Evolutionary conservation across 2,888 invertebrate genomes (phyloP), one percentile per base, ranked within the genome.

Genomic region (Entomobrya multifasciata): DNA sequence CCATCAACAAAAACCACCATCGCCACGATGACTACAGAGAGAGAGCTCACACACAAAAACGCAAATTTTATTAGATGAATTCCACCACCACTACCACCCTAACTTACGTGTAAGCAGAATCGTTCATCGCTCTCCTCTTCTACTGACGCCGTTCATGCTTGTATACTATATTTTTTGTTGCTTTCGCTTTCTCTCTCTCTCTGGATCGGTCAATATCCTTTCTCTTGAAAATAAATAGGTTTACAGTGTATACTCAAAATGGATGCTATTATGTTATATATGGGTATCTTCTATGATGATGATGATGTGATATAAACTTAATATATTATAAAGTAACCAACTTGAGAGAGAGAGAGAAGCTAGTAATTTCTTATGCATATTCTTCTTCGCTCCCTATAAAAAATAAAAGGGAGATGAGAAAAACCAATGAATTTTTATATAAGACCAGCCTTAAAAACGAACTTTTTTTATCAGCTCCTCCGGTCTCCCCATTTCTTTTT

Each of bases 11-110:
- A 62, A 76, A 65, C 77, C 62, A 80, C 78, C 62, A 78, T 41
- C 22, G 62, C 62, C 25, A 57, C 44, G 44, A 77, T 17, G 62
- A 79, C 65, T 78, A 82, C 74, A 67, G 60, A 57, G 22, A 36
- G 2, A 49, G n/a, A n/a, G n/a, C 49, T 8, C 30, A 30, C 62
- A 62, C 62, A 87, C 83, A 87, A 82, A 87, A 87, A 89, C 87
- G 88, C 87, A 90, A 90, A 90, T 90, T 90, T 90, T 89, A 90
- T 90, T 90, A 90, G 90, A 90, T 89, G 88, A 88, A 90, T 90
- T 90, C 90, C 90, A 88, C 88, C 89, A 89, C 86, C 86, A 22
- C 41, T 20, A 47, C 74, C 17, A 55, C 41, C 57, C n/a, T 27
- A 20, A 80, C 36, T 36, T 36, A 62, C 44, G 22, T 27, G 76